phyloP scores from a whole-genome alignment of 2,888 invertebrate genomes.

The Sinodicranocentrus sp. region DNA sequence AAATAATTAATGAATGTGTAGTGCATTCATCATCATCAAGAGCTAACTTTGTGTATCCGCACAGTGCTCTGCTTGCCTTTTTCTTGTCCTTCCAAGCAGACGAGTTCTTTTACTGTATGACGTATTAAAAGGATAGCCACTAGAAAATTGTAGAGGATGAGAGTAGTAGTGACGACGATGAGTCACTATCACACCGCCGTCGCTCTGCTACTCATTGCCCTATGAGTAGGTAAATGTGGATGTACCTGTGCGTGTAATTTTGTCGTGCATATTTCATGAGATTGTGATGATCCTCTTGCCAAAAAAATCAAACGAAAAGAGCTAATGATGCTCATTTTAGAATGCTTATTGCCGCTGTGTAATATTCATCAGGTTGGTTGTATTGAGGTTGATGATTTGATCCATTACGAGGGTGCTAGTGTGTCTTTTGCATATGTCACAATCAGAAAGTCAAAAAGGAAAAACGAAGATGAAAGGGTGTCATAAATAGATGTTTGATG shows the following conservation, averaged over 20 bases:
- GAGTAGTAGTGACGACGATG: constrained; percentile 6
- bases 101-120: constrained; percentile 20
- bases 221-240: no score
- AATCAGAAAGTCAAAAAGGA: neutral
- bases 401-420: constrained; percentile 2
- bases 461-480: constrained; percentile 14
- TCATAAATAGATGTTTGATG: constrained; percentile 2
- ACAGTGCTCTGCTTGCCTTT: neutral
- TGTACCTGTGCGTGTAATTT: neutral
- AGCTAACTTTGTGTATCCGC: neutral
- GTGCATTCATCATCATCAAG: constrained; percentile 23
- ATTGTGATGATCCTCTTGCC: neutral
- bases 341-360: neutral
- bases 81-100: constrained; percentile 37
- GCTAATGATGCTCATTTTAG: constrained; percentile 16
- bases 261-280: constrained; percentile 22
- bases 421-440: constrained; percentile 1
- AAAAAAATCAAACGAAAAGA: constrained; percentile 17
- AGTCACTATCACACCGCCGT: constrained; percentile 13
- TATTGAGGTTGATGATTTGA: constrained; percentile 10
- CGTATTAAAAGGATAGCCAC: constrained; percentile 9
- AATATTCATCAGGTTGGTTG: neutral
- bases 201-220: no score
- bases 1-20: constrained; percentile 13
- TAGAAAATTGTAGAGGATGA: neutral